Base-by-base conservation (phyloP, 2,113 vertebrate genomes). In the Mobula hypostoma region DNA sequence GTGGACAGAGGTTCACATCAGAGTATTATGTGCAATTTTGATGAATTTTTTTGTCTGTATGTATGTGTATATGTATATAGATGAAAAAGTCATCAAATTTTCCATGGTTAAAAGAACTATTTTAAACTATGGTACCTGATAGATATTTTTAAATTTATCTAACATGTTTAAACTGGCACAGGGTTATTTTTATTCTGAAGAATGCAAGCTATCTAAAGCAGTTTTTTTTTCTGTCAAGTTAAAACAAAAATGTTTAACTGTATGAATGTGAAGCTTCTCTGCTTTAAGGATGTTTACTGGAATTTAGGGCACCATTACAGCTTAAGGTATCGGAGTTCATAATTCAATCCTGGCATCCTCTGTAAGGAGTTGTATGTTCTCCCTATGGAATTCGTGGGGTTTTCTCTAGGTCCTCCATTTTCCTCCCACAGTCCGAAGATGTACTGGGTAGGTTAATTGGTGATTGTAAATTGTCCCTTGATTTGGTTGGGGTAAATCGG, bases 121-220 rank as follows among this genome's bases (percentile, higher is more conserved):
- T 92, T 88, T 92, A 66, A 92, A 36, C 90, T 74, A 74, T 93
- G 68, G 90, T 93, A 93, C 90, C 8, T 93, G 36, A 90, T 66
- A 32, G 19, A 66, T 63, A 66, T n/a, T 92, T 68, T 15, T 36
- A 80, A 80, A 32, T 7, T 93, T 93, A 32, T 48, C 72, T 72
- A 72, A 63, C 66, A 74, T 19, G 21, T 74, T 74, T 48, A 93
- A 72, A 24, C 66, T 74, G 90, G 27, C 68, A 74, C 21, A 93
- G 7, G 66, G 72, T 27, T 93, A 93, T 93, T 93, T 93, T 76
- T 93, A 93, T 29, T 76, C 24, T 76, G 68, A 56, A 93, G 91
- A 90, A 68, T 93, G 15, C 66, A 70, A 91, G 61, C 32, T 91
- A 68, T 70, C 14, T 36, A 91, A 29, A 32, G 66, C 21, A 48